These are phyloP conservation scores for Eretmochelys imbricata DNA, from an alignment of 2,113 vertebrate genomes.

Conservation along the genomic window DNA sequence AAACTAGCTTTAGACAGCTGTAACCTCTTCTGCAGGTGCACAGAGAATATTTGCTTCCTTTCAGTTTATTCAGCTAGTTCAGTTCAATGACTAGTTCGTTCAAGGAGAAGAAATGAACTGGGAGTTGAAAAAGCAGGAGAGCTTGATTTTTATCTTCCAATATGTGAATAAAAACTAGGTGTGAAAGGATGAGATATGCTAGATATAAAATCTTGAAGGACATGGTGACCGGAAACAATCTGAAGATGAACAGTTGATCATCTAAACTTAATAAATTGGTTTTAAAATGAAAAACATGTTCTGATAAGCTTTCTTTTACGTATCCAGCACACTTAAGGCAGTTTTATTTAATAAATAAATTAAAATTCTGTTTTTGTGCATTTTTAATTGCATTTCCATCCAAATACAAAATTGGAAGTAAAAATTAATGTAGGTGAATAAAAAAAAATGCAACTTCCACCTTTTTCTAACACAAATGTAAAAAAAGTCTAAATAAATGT, in stretches of 20 bases:
- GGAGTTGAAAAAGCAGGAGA: background rate
- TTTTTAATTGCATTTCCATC: background rate
- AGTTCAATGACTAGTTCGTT: background rate
- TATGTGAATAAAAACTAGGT: background rate
- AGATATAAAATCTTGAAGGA: background rate
- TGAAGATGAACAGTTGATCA: background rate
- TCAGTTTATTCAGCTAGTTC: background rate
- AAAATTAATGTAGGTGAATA: background rate
- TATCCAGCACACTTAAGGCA: background rate
- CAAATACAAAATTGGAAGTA: background rate
- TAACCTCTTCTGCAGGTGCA: background rate
- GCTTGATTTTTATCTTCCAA: background rate
- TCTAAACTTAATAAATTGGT: background rate
- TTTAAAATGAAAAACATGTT: background rate
- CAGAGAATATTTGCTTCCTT: background rate
- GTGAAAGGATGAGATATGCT: background rate
- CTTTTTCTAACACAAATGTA: background rate
- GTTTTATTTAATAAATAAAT: background rate
- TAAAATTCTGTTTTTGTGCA: background rate
- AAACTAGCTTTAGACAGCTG: background rate
- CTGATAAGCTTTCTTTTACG: too few species aligned
- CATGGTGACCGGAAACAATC: background rate
- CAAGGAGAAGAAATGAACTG: background rate
- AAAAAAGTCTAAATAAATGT: background rate
- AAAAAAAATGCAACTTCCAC: background rate